Evolutionary conservation across 1,140 invertebrate genomes (phyloP), one percentile per base, ranked within the genome.

Genomic region (Drosophila nigrodunni): DNA sequence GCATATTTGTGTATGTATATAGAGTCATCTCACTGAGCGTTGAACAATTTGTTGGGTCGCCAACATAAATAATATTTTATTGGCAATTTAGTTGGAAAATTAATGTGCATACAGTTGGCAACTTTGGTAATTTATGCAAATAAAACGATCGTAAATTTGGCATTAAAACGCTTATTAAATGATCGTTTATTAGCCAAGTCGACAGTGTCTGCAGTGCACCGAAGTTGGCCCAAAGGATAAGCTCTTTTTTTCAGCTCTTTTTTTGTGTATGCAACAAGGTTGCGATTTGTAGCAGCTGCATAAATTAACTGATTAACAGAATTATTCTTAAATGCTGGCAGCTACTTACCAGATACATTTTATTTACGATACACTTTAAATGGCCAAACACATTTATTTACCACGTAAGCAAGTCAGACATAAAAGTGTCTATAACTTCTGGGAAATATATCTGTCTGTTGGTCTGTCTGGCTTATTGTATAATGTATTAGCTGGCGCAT

Each of bases 81-180:
- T 91, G 89, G 80, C 89, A 91, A 91, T 91, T 91, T 82, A 54
- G 81, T 77, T 73, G 78, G 47, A 44, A 88, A 88, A 91, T 91
- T 91, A 91, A 91, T 91, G 88, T 85, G 78, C 73, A 67, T 81
- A 66, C 81, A 77, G 78, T 91, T 91, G 80, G 83, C 83, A 86
- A 91, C 78, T 82, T 82, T 80, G 89, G 88, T 91, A 91, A 91
- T 91, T 91, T 91, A 91, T 91, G 89, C 89, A 91, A 91, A 91
- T 91, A 91, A 91, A 91, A 86, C 83, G 89, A 86, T 91, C 89
- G 81, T 91, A 91, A 91, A 91, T 91, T 91, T 89, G 89, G 90
- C 89, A 91, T 91, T 91, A 91, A 91, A 91, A 78, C 89, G 85
- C 78, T 91, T 91, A 91, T 91, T 91, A 91, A 89, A 89, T 81